A percentile compares a stretch with the other conserved stretches of the same genome.
Conservation (phyloP, 2,888 invertebrate genomes). For the Chymomyza caudatula region DNA sequence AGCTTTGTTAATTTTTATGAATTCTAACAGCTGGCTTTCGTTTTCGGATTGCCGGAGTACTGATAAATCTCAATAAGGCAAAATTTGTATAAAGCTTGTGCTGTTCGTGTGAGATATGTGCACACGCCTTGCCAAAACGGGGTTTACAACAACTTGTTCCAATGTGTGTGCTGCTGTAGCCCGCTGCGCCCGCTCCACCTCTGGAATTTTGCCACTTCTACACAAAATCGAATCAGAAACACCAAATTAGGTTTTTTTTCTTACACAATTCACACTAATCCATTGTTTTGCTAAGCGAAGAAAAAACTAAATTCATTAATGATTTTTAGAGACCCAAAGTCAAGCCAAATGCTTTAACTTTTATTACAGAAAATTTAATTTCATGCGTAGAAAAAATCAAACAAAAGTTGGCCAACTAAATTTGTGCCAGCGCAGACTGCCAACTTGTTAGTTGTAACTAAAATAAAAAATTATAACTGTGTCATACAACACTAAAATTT, state of each 20-base stretch:
- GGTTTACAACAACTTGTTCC: slow-evolving; percentile 45
- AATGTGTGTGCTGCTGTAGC: slow-evolving; percentile 43
- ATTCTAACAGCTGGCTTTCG: slow-evolving; percentile 50
- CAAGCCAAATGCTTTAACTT: slow-evolving; percentile 3
- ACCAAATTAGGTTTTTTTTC: slow-evolving; percentile 12
- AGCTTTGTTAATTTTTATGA: slow-evolving; percentile 40
- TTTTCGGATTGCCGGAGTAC: neutral
- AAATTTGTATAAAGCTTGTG: slow-evolving; percentile 39
- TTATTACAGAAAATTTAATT: slow-evolving; percentile 18
- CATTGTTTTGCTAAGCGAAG: neutral
- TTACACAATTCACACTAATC: slow-evolving; percentile 2
- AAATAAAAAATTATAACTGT: neutral
- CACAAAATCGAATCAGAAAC: slow-evolving; percentile 16
- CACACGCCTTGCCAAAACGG: slow-evolving; percentile 53
- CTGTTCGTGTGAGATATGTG: slow-evolving; percentile 13
- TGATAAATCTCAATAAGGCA: slow-evolving; percentile 54
- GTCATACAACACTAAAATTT: no score
- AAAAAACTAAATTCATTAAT: neutral
- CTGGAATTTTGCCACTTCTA: slow-evolving; percentile 27
- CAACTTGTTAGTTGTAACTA: slow-evolving; percentile 30
- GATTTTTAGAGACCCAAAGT: neutral
- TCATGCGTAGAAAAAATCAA: slow-evolving; percentile 36
- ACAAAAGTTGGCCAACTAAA: slow-evolving; percentile 35
- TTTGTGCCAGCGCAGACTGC: slow-evolving; percentile 40
- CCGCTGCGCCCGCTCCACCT: slow-evolving; percentile 7